A percentile compares a stretch with the other conserved stretches of the same genome.
Conservation (phyloP, 2,797 vertebrate genomes). For the Sebastes reedi region DNA sequence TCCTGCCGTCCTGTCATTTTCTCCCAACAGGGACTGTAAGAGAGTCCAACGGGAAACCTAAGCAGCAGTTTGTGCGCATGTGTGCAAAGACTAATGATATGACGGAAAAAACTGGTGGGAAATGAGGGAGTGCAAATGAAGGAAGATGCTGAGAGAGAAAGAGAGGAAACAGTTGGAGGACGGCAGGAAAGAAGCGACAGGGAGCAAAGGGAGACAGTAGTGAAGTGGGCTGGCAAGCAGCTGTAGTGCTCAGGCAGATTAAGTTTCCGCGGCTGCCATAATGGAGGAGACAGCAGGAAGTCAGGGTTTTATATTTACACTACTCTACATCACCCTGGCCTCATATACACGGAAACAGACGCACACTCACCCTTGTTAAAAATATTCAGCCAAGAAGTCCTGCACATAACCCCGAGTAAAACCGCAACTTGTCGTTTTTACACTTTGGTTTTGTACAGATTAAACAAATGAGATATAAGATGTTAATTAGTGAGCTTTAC, state of each 20-base stretch:
- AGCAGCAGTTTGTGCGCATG: not conserved
- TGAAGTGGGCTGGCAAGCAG: constrained; percentile 48
- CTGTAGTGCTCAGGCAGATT: constrained; percentile 73
- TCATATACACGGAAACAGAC: constrained; percentile 46
- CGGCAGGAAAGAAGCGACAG: constrained; percentile 15
- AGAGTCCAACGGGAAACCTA: constrained; percentile 29
- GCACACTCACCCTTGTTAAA: constrained; percentile 14
- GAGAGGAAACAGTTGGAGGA: constrained; percentile 30
- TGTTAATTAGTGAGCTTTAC: not conserved
- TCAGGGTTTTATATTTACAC: constrained; percentile 79
- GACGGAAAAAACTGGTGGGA: constrained; percentile 29
- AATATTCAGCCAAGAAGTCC: not conserved
- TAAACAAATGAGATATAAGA: not conserved
- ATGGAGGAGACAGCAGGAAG: constrained; percentile 81
- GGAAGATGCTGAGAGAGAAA: constrained; percentile 1
- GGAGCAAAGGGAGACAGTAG: constrained; percentile 28
- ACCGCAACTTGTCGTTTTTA: not conserved
- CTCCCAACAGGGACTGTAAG: constrained; percentile 16
- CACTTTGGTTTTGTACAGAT: not conserved
- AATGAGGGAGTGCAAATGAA: constrained; percentile 6
- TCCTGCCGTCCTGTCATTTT: constrained; percentile 35
- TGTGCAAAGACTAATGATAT: constrained; percentile 59
- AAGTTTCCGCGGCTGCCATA: constrained; percentile 76
- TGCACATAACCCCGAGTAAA: not conserved
- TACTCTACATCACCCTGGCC: constrained; percentile 73